Percentiles rank a stretch among this genome's conserved stretches.
Conservation (phyloP, 2,113 vertebrate species). For the Oreochromis niloticus region DNA sequence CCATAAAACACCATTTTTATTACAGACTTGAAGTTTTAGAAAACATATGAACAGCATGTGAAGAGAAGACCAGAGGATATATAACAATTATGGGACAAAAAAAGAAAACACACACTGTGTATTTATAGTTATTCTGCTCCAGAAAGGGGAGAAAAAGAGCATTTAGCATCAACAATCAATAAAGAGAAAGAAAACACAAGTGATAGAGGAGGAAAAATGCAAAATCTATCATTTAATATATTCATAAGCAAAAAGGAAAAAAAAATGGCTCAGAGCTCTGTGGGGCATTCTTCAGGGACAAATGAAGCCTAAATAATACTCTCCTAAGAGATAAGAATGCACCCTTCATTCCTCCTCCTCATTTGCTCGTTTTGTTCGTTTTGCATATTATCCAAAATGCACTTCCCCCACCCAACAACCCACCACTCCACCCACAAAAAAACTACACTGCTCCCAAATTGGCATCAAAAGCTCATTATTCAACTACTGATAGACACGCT, state of each 20-base stretch:
- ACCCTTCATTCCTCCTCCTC: neutral
- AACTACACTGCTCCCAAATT: slow-evolving; percentile 12
- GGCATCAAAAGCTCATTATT: slow-evolving; percentile 36
- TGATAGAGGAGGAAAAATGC: neutral
- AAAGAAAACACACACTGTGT: rapidly evolving
- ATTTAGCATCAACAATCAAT: neutral
- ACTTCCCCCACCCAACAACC: neutral
- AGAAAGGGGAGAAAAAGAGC: neutral
- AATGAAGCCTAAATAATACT: slow-evolving; percentile 36
- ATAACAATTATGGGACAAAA: neutral
- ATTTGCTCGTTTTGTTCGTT: slow-evolving; percentile 33
- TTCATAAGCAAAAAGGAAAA: slow-evolving; percentile 25
- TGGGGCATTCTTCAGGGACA: slow-evolving; percentile 32
- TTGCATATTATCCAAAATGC: slow-evolving; percentile 16
- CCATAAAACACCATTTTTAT: neutral
- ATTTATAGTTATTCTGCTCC: neutral
- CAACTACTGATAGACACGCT: neutral
- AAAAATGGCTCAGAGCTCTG: slow-evolving; percentile 1
- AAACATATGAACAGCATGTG: neutral
- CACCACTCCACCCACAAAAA: neutral
- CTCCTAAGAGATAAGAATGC: neutral
- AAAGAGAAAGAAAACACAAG: neutral
- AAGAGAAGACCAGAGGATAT: neutral
- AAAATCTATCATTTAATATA: slow-evolving; percentile 13
- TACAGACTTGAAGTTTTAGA: neutral